These are phyloP conservation scores for Sparus aurata DNA, from an alignment of 2,797 vertebrate genomes.

Conservation along the genomic window DNA sequence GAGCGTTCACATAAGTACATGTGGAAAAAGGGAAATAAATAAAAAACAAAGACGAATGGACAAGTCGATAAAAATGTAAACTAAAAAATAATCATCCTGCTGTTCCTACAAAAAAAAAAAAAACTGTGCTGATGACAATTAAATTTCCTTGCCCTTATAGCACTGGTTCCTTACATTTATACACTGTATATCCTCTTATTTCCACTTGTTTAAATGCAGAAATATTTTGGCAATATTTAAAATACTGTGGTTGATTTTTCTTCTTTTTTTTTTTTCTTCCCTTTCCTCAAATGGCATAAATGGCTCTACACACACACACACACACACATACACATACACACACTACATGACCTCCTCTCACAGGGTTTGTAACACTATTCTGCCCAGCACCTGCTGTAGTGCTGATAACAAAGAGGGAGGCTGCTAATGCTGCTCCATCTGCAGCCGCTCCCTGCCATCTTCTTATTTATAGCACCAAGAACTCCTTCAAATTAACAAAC, in stretches of 20 bases:
- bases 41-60: conserved; percentile 14
- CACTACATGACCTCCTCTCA: conserved; percentile 50
- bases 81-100: conserved; percentile 51
- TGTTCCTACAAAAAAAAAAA: conserved; percentile 75
- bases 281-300: conserved; percentile 61
- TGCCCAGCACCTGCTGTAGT: conserved; percentile 73
- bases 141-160: conserved; percentile 49
- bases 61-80: conserved; percentile 48
- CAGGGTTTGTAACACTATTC: conserved; percentile 58
- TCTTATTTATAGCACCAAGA: conserved; percentile 78
- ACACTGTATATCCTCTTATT: conserved; percentile 58
- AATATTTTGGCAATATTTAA: conserved; percentile 86
- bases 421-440: conserved; percentile 35
- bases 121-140: conserved; percentile 55
- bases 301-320: conserved; percentile 30
- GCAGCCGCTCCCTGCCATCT: conserved; percentile 66
- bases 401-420: conserved; percentile 72
- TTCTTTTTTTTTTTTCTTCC: conserved; percentile 1
- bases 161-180: conserved; percentile 57
- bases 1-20: conserved; percentile 10
- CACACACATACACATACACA: conserved; percentile 33
- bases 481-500: conserved; percentile 66
- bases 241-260: conserved; percentile 59
- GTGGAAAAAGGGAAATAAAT: conserved; percentile 25
- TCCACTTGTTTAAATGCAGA: conserved; percentile 71